Evolutionary conservation across 1,140 invertebrate genomes (phyloP).

Genomic region (Drosophila takahashii): DNA sequence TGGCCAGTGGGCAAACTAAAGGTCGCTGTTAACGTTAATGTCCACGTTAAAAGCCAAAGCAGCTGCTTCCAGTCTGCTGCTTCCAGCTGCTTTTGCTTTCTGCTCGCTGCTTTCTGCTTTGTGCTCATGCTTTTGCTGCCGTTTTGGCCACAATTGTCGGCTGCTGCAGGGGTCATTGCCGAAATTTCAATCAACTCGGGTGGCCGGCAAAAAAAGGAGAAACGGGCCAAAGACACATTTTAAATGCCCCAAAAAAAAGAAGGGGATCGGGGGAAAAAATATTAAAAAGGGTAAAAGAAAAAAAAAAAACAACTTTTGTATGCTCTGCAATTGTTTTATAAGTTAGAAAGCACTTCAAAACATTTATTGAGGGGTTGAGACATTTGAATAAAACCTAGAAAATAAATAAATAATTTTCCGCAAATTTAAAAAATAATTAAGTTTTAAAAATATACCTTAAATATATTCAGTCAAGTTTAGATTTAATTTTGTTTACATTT

Average conservation of each 20-base stretch:
- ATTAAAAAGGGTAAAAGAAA: background rate
- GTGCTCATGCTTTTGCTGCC: background rate
- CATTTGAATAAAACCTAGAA: no score
- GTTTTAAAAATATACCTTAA: no score
- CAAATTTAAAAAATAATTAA: no score
- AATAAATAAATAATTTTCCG: no score
- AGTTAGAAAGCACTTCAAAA: no score
- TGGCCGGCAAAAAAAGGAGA: constrained; percentile 48
- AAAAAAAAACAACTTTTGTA: background rate
- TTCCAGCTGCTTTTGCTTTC: constrained; percentile 46
- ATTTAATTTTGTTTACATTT: no score
- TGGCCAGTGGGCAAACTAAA: constrained; percentile 37
- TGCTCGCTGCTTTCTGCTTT: background rate
- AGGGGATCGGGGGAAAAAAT: background rate
- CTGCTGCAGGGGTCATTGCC: constrained; percentile 66
- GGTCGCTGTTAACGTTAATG: constrained; percentile 32
- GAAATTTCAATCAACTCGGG: constrained; percentile 70
- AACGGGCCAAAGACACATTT: constrained; percentile 1
- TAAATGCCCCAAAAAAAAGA: constrained; percentile 3
- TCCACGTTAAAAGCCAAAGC: constrained; percentile 34
- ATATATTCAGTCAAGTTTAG: no score
- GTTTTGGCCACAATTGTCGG: constrained; percentile 24
- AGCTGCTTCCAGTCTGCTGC: constrained; percentile 52
- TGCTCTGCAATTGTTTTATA: background rate
- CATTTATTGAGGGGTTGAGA: no score